These are phyloP conservation scores for Otocyon megalotis DNA, from an alignment of 2,113 vertebrate genomes.

Conservation along the genomic window DNA sequence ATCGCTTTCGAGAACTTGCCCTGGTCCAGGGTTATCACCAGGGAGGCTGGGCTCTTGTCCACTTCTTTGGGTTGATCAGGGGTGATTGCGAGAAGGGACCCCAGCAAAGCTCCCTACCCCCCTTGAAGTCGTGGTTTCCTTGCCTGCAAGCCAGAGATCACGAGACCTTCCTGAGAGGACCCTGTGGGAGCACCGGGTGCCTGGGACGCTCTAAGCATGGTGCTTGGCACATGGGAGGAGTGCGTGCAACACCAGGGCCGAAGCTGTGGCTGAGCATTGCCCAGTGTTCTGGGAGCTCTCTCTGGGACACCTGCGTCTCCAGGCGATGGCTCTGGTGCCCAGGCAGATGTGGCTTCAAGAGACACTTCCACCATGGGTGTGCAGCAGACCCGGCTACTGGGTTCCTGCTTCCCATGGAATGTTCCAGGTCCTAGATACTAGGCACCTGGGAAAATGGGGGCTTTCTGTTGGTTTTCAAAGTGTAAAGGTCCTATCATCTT, in stretches of 20 bases:
- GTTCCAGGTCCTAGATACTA: not conserved
- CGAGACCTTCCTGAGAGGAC: not conserved
- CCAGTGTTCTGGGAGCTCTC: not conserved
- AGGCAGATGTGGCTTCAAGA: fast-evolving
- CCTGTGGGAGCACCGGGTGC: fast-evolving
- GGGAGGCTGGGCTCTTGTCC: not conserved
- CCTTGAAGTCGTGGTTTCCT: not conserved
- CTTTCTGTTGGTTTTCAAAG: not conserved
- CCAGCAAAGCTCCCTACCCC: not conserved
- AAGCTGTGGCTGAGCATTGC: not conserved
- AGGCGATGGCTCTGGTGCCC: not conserved
- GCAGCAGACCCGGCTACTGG: fast-evolving
- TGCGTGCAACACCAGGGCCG: fast-evolving
- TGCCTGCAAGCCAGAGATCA: not conserved
- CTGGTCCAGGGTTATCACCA: not conserved
- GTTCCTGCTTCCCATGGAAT: not conserved
- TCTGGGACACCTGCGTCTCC: not conserved
- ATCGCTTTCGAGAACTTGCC: not conserved
- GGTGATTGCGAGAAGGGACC: not conserved
- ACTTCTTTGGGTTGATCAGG: not conserved
- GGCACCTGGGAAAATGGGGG: not conserved
- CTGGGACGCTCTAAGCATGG: not conserved
- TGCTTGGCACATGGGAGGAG: not conserved
- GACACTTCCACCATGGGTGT: fast-evolving
- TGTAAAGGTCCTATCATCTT: not conserved